phyloP scores from a whole-genome alignment of 2,888 invertebrate species.

The Yponomeuta plumbellus region DNA sequence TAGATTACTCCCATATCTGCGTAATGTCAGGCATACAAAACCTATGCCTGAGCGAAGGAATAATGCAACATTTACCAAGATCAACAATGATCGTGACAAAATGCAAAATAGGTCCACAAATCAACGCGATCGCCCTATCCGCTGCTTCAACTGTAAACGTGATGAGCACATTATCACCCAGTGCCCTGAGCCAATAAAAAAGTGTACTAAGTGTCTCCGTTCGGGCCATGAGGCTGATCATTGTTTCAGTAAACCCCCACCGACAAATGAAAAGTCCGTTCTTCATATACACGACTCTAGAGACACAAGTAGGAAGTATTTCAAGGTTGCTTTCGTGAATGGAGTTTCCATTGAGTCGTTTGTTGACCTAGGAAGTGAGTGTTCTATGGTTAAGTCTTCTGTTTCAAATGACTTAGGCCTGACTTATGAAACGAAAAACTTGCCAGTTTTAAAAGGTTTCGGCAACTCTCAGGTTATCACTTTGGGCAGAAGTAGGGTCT shows the following conservation, averaged over 20 bases:
- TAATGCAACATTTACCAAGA: too few species aligned
- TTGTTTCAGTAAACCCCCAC: conserved; percentile 3
- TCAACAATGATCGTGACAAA: too few species aligned
- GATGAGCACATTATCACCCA: conserved; percentile 14
- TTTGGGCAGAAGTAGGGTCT: conserved; percentile 12
- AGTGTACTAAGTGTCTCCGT: conserved; percentile 17
- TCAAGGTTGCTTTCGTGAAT: conserved; percentile 18
- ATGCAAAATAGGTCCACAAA: too few species aligned
- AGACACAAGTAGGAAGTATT: conserved; percentile 10
- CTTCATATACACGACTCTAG: too few species aligned
- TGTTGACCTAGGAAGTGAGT: conserved; percentile 25
- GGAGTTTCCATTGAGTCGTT: conserved; percentile 13
- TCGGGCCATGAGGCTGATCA: conserved; percentile 16
- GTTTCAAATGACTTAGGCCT: background rate
- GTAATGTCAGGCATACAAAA: conserved; percentile 9
- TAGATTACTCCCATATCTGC: conserved; percentile 14
- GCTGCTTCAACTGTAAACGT: conserved; percentile 17
- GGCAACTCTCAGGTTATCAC: conserved; percentile 17
- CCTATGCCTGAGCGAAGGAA: background rate
- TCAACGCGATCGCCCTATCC: background rate
- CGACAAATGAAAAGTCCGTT: too few species aligned
- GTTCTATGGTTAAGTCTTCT: conserved; percentile 16
- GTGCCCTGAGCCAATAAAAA: conserved; percentile 17
- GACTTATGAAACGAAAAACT: background rate
- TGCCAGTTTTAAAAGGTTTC: conserved; percentile 18